Evolutionary conservation across 1,140 invertebrate species (phyloP), one percentile per base, ranked within the genome.

Genomic region (Scaptomyza graminum): DNA sequence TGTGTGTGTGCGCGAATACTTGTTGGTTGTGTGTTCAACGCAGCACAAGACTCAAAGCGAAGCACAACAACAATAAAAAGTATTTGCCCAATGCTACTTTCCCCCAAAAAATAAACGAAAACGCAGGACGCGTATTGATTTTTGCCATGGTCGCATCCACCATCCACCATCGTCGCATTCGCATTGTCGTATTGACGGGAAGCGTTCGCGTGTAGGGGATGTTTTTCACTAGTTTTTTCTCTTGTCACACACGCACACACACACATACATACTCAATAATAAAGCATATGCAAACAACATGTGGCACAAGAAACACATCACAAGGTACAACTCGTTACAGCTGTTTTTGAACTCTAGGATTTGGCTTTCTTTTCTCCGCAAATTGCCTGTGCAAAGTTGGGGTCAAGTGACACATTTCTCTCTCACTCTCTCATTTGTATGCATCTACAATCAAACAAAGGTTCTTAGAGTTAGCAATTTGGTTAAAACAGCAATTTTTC

Each of bases 161-260:
- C 65, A 22, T 1, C 18, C 18, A 74, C 71, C 70, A 34, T 34
- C 8, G 31, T 9, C 8, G 31, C 9, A 34, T 34, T 34, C n/a
- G n/a, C 70, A 34, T 34, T 2, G 31, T 9, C 8, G 31, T 34
- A 34, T 34, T 34, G 31, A 34, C 31, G 31, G 31, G 31, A 8
- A 9, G 31, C 31, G 31, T 34, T 7, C 31, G 6, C 31, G 6
- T 34, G 31, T 46, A 52, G 41, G 65, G 64, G 65, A 62, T 68
- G 65, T 62, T 67, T 82, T 78, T 72, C 66, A 74, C 77, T 87
- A 81, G 81, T 87, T 85, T 87, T 85, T 78, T 77, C 43, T 61
- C 51, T 37, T 16, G 43, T 46, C 12, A 51, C 50, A 55, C 57
- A 55, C 46, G 60, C 52, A 51, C 46, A 65, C 15, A 62, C 59